Evolutionary conservation across 2,113 vertebrate genomes (phyloP).

Genomic region (Epinephelus fuscoguttatus): DNA sequence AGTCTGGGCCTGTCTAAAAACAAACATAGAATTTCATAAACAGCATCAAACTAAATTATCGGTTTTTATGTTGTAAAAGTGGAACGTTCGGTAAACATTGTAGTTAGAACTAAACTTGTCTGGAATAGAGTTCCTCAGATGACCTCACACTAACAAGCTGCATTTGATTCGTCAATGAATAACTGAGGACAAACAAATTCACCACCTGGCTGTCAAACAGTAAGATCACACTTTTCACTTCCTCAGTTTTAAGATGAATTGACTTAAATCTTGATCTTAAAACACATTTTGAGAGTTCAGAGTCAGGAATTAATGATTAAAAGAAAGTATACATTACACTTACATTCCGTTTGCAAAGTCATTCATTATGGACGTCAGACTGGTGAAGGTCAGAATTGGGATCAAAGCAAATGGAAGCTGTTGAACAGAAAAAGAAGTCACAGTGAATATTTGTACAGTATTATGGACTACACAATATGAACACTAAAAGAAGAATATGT

Average conservation of each 20-base stretch:
- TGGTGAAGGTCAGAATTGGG: slow-evolving; percentile 96
- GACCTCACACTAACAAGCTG: background rate
- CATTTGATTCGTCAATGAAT: background rate
- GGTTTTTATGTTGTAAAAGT: background rate
- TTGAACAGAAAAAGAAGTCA: slow-evolving; percentile 23
- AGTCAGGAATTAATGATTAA: background rate
- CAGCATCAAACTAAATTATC: background rate
- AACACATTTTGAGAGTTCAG: background rate
- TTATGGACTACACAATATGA: background rate
- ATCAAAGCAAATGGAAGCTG: slow-evolving; percentile 98
- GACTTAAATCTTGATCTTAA: background rate
- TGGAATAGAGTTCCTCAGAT: background rate
- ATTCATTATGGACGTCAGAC: slow-evolving; percentile 91
- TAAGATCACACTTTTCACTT: background rate
- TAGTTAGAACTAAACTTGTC: background rate
- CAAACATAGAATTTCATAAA: background rate
- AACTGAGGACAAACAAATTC: background rate
- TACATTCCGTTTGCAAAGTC: slow-evolving; percentile 95
- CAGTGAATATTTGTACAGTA: background rate
- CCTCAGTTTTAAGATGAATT: background rate
- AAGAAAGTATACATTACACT: slow-evolving; percentile 76
- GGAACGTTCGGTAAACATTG: background rate
- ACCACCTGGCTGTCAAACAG: background rate
- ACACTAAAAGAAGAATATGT: background rate
- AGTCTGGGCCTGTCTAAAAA: background rate